Evolutionary conservation across 1,140 invertebrate species (phyloP), one percentile per base, ranked within the genome.

Genomic region (Drosophila jambulina): DNA sequence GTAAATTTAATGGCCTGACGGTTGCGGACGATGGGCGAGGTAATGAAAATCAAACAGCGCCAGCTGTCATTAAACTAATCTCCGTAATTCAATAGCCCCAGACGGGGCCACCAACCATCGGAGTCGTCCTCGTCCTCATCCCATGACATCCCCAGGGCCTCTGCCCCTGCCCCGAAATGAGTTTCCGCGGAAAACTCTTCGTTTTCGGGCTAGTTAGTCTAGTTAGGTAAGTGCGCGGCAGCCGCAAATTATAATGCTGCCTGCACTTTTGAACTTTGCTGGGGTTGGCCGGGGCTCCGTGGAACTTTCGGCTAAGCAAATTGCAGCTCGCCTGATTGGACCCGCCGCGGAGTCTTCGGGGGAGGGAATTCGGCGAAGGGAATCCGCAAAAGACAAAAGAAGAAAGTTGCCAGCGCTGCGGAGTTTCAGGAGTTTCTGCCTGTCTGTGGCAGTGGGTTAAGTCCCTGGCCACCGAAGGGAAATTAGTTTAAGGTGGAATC

Each of bases 21-120:
- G 67, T 64, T 49, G 48, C 36, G 75, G 67, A n/a, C 34, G 67
- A 72, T 27, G 74, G 53, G 36, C 54, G 68, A 67, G 85, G 85
- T 87, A 87, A 87, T 87, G 84, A 87, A 87, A 87, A 87, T 87
- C 84, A 87, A 87, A 87, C 84, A 90, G 84, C 84, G 80, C 84
- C 84, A 87, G 88, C 84, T 87, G 84, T 88, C 84, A 90, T 87
- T 87, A 87, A 90, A 87, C 84, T 87, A 87, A 87, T 87, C 84
- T 90, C 74, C 82, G 84, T 87, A 87, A 87, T 87, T 87, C 84
- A 87, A 87, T 87, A 87, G 84, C 84, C 51, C n/a, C 63, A 75
- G 82, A 72, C 65, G 78, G 54, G 57, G 67, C 69, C 63, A 40
- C 51, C 53, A 61, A 40, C 48, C 64, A 43, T 62, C 59, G 49